Evolutionary conservation across 2,113 vertebrate species (phyloP), one percentile per base, ranked within the genome.

Genomic region (Scomber colias): DNA sequence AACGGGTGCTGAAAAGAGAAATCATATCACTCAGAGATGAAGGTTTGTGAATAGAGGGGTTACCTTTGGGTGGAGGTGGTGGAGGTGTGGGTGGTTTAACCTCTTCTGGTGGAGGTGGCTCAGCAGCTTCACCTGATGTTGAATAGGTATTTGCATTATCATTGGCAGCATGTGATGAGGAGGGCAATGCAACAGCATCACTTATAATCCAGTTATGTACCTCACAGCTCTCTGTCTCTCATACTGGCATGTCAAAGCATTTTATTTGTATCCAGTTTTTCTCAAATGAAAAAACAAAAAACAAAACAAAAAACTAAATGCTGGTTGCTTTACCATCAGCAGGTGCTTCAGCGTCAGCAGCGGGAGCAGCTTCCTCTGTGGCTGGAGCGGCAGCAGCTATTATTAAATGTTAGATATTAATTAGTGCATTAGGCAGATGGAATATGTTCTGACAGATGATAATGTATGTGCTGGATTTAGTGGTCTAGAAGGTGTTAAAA

Each of bases 1-100:
- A 21, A 17, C 17, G 31, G 21, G 31, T 11, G 24, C 61, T 15
- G 10, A 50, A 59, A 12, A 14, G 11, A 12, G 27, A 46, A 35
- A 35, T 51, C 46, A 27, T 5, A 1, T 44, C 35, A 49, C 45
- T 21, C 31, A 3, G 11, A 64, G n/a, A 17, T 69, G 31, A 19
- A 30, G 30, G 12, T 46, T 70, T 56, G 17, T 14, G 17, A 56
- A 35, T 1, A 2, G 49, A 44, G 3, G 40, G 35, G 67, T 91
- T 93, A 95, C 94, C 93, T 94, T 90, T 90, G 70, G 92, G 92
- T 48, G 93, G 92, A 55, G 92, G 90, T 4, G 93, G 91, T 48
- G 94, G 92, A n/a, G 93, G 93, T 17, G 92, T 89, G 27, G 94
- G 94, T 44, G 92, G 50, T 92, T 93, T 95, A 61, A 92, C 85